These are phyloP conservation scores for Denticeps clupeoides DNA, from an alignment of 2,797 vertebrate species.

Conservation along the genomic window DNA sequence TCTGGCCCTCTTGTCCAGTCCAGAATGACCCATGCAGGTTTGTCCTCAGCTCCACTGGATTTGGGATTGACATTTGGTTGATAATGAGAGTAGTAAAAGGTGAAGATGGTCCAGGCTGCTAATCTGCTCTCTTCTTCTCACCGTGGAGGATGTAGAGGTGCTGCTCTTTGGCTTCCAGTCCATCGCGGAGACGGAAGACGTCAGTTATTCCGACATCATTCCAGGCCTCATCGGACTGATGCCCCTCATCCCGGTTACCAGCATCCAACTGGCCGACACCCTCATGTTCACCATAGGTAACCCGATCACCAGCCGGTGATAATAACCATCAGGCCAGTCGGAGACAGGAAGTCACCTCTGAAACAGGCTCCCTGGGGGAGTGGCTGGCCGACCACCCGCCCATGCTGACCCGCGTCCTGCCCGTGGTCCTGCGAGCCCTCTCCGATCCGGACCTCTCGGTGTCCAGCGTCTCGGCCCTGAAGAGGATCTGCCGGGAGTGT, in stretches of 20 bases:
- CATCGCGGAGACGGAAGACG: conserved; percentile 95
- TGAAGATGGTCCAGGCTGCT: too few species aligned
- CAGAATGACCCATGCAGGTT: too few species aligned
- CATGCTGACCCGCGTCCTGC: conserved; percentile 85
- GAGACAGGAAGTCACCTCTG: too few species aligned
- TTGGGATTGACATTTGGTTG: not conserved
- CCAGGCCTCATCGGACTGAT: conserved; percentile 93
- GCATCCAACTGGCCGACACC: conserved; percentile 85
- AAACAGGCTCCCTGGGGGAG: conserved; percentile 89
- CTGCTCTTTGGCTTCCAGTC: conserved; percentile 96
- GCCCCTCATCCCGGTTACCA: conserved; percentile 91
- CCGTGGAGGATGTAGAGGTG: conserved; percentile 79
- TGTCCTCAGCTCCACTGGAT: too few species aligned
- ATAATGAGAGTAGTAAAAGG: not conserved
- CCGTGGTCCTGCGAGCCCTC: conserved; percentile 84
- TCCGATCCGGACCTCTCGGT: conserved; percentile 86
- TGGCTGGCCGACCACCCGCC: conserved; percentile 94
- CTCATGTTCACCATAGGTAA: conserved; percentile 98
- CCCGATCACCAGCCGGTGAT: too few species aligned
- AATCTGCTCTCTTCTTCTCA: not conserved
- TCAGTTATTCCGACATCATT: conserved; percentile 96
- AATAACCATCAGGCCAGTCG: not conserved
- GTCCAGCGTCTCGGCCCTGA: conserved; percentile 89
- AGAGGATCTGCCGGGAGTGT: conserved; percentile 96
- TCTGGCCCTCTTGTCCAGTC: too few species aligned